Percentiles rank a stretch among this genome's conserved stretches.
phyloP scores from a whole-genome alignment of 2,888 invertebrate genomes.

The Scaptomyza polygonia region DNA sequence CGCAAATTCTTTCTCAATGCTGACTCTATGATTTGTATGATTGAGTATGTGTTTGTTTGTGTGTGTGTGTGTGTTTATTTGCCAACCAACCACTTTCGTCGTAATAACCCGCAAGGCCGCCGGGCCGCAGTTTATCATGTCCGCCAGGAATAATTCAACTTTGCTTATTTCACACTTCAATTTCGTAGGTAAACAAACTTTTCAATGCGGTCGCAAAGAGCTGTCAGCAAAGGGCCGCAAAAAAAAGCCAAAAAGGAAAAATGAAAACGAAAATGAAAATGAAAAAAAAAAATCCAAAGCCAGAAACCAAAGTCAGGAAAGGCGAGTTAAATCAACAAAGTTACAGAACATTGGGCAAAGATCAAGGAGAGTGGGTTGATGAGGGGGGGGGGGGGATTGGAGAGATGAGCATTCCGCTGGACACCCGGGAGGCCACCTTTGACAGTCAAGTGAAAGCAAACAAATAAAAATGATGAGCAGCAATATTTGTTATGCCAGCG shows the following conservation, averaged over 20 bases:
- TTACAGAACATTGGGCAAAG: constrained; percentile 28
- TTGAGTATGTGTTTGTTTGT: not conserved
- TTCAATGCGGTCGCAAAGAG: constrained; percentile 38
- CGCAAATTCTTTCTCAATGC: constrained; percentile 64
- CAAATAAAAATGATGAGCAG: constrained; percentile 81
- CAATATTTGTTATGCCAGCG: constrained; percentile 64
- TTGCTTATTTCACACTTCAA: constrained; percentile 81
- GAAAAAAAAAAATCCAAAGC: constrained; percentile 27
- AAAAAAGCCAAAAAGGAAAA: constrained; percentile 23
- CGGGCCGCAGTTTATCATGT: constrained; percentile 78
- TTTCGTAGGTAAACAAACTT: constrained; percentile 81
- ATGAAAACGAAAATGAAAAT: constrained; percentile 2
- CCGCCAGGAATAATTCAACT: constrained; percentile 82
- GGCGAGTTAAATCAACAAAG: constrained; percentile 69
- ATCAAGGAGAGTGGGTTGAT: constrained; percentile 5
- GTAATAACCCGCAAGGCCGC: constrained; percentile 29
- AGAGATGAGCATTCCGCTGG: constrained; percentile 7
- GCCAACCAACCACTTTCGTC: not conserved
- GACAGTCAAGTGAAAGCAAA: constrained; percentile 65
- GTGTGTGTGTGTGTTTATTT: constrained; percentile 10
- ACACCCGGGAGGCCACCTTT: constrained; percentile 67
- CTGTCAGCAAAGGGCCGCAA: not conserved
- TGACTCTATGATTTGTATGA: constrained; percentile 25
- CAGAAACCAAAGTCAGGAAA: constrained; percentile 37
- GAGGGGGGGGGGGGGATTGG: not conserved